These are phyloP conservation scores for Athetis lepigone DNA, from an alignment of 2,888 invertebrate species.

Conservation along the genomic window DNA sequence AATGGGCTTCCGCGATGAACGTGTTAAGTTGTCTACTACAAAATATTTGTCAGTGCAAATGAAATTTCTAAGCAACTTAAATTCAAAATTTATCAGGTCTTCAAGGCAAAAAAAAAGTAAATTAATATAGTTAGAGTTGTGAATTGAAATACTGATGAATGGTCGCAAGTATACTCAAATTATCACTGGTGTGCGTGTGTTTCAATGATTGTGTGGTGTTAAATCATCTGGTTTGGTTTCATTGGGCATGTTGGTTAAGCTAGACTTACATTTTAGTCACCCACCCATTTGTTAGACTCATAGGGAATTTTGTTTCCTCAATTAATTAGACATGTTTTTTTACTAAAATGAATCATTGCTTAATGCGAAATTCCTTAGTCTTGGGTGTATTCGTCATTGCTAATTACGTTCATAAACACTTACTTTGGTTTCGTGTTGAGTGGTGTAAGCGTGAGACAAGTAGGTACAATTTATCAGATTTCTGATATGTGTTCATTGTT, in stretches of 20 bases:
- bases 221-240: constrained; percentile 6
- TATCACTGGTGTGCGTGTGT: constrained; percentile 5
- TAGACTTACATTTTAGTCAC: constrained; percentile 15
- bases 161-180: too few species aligned
- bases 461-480: background rate
- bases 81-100: too few species aligned
- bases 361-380: constrained; percentile 1
- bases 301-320: background rate
- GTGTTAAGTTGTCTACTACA: too few species aligned
- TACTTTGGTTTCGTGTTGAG: background rate
- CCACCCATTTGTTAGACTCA: constrained; percentile 2
- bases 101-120: too few species aligned
- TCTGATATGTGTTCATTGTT: background rate
- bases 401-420: background rate
- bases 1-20: too few species aligned
- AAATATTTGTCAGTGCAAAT: too few species aligned
- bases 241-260: background rate
- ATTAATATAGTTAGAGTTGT: too few species aligned
- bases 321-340: constrained; percentile 4
- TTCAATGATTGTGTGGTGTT: background rate
- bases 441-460: constrained; percentile 11
- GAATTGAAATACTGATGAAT: too few species aligned
- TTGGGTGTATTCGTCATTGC: background rate
- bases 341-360: constrained; percentile 6
- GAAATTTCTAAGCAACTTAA: too few species aligned